A percentile compares a stretch with the other conserved stretches of the same genome.
Evolutionary conservation across 2,888 invertebrate species (phyloP).

Genomic region (Spodoptera littoralis): DNA sequence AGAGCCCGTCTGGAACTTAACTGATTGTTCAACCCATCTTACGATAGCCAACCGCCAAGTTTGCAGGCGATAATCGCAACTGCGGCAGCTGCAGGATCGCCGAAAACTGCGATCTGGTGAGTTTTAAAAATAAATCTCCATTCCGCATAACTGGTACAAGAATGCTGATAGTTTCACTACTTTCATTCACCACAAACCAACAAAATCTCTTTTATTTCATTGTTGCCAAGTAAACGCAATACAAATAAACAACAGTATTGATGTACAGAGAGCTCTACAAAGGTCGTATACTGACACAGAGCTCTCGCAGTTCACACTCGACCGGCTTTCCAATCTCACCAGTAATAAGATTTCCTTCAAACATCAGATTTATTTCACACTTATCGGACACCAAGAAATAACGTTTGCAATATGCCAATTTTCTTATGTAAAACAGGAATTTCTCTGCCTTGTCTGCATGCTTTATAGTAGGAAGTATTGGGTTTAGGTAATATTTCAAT

Average conservation of each 20-base stretch:
- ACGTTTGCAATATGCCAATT: constrained; percentile 19
- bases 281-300: constrained; percentile 9
- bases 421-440: constrained; percentile 29
- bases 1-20: no score
- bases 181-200: no score
- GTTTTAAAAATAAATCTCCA: no score
- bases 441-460: background rate
- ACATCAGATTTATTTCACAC: constrained; percentile 38
- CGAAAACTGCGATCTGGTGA: no score
- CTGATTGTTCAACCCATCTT: no score
- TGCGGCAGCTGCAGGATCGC: no score
- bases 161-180: no score
- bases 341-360: constrained; percentile 32
- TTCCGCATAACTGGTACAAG: no score
- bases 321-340: constrained; percentile 42
- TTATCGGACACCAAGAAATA: constrained; percentile 30
- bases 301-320: constrained; percentile 20
- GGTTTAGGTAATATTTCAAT: no score
- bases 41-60: no score
- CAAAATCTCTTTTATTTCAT: no score
- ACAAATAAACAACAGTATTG: background rate
- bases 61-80: no score
- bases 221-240: constrained; percentile 2
- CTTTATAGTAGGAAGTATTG: background rate
- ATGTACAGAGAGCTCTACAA: background rate